phyloP scores from a whole-genome alignment of 1,140 invertebrate species.

The Octopus sinensis region DNA sequence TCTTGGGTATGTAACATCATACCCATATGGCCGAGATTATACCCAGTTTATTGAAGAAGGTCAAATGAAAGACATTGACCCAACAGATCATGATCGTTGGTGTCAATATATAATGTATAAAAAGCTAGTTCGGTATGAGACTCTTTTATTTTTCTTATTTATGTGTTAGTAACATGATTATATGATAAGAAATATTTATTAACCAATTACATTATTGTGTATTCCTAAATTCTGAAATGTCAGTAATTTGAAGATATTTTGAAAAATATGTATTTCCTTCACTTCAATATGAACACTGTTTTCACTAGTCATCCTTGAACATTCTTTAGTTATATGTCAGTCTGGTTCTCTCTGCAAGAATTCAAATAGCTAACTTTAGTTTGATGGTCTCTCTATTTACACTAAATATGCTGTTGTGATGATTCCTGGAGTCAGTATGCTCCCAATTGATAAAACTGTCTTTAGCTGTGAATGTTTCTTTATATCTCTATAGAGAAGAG shows the following conservation, averaged over 20 bases:
- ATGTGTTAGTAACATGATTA: not conserved
- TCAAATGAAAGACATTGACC: slow-evolving; percentile 52
- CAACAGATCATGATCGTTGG: slow-evolving; percentile 48
- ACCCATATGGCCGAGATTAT: slow-evolving; percentile 50
- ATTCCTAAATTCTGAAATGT: not conserved
- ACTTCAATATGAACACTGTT: not conserved
- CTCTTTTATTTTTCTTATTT: not conserved
- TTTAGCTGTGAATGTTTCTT: too few relatives aligned
- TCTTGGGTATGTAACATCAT: slow-evolving; percentile 55
- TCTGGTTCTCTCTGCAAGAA: too few relatives aligned
- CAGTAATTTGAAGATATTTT: not conserved
- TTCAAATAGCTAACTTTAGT: too few relatives aligned
- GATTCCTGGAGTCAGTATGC: too few relatives aligned
- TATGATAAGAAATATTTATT: not conserved
- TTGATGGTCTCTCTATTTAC: too few relatives aligned
- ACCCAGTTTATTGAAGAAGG: slow-evolving; percentile 39
- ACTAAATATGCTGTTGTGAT: too few relatives aligned
- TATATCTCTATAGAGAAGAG: too few relatives aligned
- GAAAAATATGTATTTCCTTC: not conserved
- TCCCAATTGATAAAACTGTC: too few relatives aligned
- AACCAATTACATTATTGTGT: not conserved
- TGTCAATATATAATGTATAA: slow-evolving; percentile 58
- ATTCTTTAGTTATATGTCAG: not conserved
- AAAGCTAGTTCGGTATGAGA: slow-evolving; percentile 42
- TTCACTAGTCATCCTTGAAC: not conserved